Evolutionary conservation across 1,140 invertebrate species (phyloP).

Genomic region (Halesus radiatus): DNA sequence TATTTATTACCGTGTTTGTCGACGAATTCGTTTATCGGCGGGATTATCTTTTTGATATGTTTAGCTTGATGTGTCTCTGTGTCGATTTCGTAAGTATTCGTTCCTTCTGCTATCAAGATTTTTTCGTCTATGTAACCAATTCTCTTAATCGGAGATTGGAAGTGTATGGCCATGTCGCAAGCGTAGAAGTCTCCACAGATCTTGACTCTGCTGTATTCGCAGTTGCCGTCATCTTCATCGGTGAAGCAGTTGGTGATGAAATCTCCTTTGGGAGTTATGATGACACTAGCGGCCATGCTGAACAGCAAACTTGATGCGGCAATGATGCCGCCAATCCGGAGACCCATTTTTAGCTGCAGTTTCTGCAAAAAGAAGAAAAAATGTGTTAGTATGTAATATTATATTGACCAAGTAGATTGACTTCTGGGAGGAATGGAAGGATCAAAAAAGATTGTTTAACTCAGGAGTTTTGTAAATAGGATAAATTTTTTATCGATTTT

Average conservation of each 20-base stretch:
- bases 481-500: no score
- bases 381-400: no score
- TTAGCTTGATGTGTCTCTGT: neutral
- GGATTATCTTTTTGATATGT: constrained; percentile 1
- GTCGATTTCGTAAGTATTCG: constrained; percentile 11
- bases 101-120: constrained; percentile 12
- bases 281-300: neutral
- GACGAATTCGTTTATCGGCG: neutral
- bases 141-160: constrained; percentile 8
- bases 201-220: constrained; percentile 26
- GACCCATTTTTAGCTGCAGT: no score
- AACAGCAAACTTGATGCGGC: neutral
- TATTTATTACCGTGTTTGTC: constrained; percentile 38
- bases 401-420: no score
- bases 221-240: neutral
- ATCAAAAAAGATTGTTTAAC: no score
- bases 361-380: no score
- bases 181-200: constrained; percentile 40
- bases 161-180: constrained; percentile 12
- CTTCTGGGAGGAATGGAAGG: no score
- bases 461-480: no score
- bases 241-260: constrained; percentile 31
- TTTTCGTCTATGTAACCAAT: constrained; percentile 26
- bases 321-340: no score
- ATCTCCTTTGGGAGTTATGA: neutral